phyloP scores from a whole-genome alignment of 2,113 vertebrate species.

The Geococcyx californianus region DNA sequence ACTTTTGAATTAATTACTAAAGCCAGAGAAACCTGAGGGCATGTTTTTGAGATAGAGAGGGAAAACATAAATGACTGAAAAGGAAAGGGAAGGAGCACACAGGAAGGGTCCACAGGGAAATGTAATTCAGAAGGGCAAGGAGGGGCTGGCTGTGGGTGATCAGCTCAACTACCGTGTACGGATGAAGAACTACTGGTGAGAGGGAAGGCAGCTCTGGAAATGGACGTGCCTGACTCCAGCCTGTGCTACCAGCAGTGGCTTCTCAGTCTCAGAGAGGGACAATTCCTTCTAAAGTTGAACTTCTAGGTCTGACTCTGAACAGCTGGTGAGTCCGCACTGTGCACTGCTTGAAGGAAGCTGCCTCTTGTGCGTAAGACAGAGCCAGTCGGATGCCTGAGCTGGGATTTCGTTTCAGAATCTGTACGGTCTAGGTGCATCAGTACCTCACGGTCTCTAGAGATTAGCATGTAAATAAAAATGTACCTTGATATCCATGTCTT shows the following conservation, averaged over 20 bases:
- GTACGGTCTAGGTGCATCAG: background rate
- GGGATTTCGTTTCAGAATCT: background rate
- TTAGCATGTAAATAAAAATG: background rate
- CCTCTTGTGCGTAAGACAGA: background rate
- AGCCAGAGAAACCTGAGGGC: background rate
- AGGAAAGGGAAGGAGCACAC: background rate
- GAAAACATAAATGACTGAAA: background rate
- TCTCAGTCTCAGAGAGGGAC: background rate
- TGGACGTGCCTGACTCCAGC: background rate
- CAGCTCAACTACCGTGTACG: fast-evolving
- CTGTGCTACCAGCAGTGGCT: background rate
- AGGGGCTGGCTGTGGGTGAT: background rate
- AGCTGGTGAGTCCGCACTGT: background rate
- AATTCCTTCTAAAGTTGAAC: background rate
- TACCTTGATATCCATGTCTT: background rate
- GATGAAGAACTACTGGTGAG: background rate
- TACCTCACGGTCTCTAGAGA: background rate
- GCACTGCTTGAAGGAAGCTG: background rate
- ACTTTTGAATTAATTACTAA: background rate
- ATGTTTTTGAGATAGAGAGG: background rate
- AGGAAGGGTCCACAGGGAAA: background rate
- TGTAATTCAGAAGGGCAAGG: background rate
- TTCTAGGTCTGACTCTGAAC: background rate
- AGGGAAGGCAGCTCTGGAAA: background rate
- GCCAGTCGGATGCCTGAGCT: background rate